These are phyloP conservation scores for Formica selysi DNA, from an alignment of 1,140 invertebrate species.

Conservation along the genomic window DNA sequence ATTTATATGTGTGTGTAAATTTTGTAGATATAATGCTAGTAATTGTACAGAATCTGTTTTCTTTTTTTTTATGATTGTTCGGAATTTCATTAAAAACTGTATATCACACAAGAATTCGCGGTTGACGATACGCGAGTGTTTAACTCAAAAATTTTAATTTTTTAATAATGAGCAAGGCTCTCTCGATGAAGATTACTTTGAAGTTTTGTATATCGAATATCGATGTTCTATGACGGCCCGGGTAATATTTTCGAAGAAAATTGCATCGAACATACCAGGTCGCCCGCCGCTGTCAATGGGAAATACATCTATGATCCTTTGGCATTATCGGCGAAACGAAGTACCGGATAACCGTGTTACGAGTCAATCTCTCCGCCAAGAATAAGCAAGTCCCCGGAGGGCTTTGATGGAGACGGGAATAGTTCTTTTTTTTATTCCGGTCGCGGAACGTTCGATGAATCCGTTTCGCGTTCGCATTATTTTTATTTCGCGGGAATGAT, in stretches of 20 bases:
- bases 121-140: not conserved
- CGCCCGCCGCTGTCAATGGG: not conserved
- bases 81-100: not conserved
- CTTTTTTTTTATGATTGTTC: no score
- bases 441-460: constrained; percentile 34
- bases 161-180: not conserved
- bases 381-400: constrained; percentile 73
- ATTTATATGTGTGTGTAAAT: no score
- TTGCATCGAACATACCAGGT: constrained; percentile 24
- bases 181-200: not conserved
- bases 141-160: not conserved
- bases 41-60: no score
- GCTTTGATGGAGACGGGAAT: constrained; percentile 57
- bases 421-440: constrained; percentile 43
- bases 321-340: constrained; percentile 58
- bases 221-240: not conserved
- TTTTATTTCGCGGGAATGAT: constrained; percentile 4
- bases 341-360: constrained; percentile 74
- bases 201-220: constrained; percentile 7
- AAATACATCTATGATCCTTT: constrained; percentile 46
- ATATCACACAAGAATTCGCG: not conserved
- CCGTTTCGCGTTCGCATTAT: not conserved
- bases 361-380: constrained; percentile 79
- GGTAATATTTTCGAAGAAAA: constrained; percentile 41
- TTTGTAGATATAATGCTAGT: no score